These are phyloP conservation scores for Ara ararauna DNA, from an alignment of 2,797 vertebrate genomes.

Conservation along the genomic window DNA sequence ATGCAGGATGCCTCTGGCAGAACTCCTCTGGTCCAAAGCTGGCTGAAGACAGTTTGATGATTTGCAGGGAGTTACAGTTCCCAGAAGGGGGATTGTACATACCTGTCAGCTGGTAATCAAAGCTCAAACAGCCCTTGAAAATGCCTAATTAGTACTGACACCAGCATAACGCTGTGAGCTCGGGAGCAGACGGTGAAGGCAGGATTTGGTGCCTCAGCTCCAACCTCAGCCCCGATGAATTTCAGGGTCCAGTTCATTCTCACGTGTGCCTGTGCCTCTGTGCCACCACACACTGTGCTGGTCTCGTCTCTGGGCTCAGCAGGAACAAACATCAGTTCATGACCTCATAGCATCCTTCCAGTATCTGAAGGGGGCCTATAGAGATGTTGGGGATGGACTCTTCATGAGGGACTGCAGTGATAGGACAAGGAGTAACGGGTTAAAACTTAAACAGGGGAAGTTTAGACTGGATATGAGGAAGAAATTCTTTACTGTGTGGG, in stretches of 20 bases:
- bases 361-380: too few relatives aligned
- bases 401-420: too few relatives aligned
- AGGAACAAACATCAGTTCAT: neutral
- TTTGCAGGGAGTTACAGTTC: constrained; percentile 68
- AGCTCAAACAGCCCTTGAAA: constrained; percentile 16
- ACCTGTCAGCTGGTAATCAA: constrained; percentile 78
- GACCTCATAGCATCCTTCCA: too few relatives aligned
- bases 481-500: too few relatives aligned
- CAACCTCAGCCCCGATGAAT: neutral
- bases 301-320: neutral
- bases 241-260: neutral
- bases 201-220: neutral
- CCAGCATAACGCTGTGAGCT: constrained; percentile 45
- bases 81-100: constrained; percentile 64
- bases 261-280: neutral
- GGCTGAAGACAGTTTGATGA: constrained; percentile 79
- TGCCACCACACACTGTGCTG: accelerated
- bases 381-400: too few relatives aligned
- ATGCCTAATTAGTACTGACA: constrained; percentile 75
- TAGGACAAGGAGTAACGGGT: too few relatives aligned
- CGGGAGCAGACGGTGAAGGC: neutral
- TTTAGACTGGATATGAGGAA: too few relatives aligned
- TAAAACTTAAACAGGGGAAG: too few relatives aligned
- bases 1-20: constrained; percentile 74
- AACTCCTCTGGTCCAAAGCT: constrained; percentile 60